These are phyloP conservation scores for Bubo scandiacus DNA, from an alignment of 2,113 vertebrate genomes.

Conservation along the genomic window DNA sequence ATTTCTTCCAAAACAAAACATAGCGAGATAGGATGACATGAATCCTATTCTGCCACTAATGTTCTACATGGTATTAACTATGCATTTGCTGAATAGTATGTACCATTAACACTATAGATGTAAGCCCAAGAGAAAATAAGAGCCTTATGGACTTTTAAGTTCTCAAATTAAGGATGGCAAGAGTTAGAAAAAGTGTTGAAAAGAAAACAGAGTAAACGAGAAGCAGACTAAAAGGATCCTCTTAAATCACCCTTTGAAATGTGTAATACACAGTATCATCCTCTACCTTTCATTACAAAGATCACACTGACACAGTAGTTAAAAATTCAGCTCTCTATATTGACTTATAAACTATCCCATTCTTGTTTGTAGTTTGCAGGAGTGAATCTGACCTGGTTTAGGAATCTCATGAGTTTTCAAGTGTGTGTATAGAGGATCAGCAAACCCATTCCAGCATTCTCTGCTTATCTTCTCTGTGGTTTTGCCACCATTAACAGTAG, in stretches of 20 bases:
- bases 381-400: neutral
- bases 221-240: neutral
- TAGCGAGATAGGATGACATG: neutral
- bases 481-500: neutral
- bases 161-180: neutral
- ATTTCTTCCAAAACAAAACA: neutral
- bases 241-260: neutral
- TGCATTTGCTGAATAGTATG: neutral
- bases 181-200: neutral
- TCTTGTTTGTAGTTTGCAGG: neutral
- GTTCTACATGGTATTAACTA: neutral
- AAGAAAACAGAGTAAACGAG: neutral
- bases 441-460: neutral
- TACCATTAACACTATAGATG: neutral
- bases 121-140: neutral
- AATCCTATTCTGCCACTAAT: neutral
- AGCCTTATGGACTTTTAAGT: neutral
- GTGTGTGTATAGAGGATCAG: neutral
- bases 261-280: neutral
- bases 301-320: neutral
- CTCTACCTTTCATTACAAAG: neutral
- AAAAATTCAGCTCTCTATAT: neutral
- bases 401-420: neutral
- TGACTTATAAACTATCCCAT: neutral
- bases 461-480: neutral